phyloP scores from a whole-genome alignment of 2,113 vertebrate species.

The Calidris pygmaea region DNA sequence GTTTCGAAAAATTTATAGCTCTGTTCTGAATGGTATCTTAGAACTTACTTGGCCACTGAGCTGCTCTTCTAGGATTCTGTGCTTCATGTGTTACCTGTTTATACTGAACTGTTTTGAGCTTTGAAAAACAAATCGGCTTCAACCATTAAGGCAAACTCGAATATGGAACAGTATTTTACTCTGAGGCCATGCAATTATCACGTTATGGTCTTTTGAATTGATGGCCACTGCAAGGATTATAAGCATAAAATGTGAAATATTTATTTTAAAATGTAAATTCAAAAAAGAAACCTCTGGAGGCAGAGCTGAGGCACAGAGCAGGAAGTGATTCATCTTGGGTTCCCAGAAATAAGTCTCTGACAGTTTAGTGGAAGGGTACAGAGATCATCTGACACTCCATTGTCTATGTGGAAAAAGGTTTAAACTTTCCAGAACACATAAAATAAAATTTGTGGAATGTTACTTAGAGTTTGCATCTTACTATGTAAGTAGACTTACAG shows the following conservation, averaged over 20 bases:
- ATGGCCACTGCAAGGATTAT: not conserved
- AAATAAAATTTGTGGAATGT: not conserved
- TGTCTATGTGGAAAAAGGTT: not conserved
- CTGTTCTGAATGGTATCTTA: not conserved
- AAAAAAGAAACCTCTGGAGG: not conserved
- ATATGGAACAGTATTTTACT: not conserved
- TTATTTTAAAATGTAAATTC: not conserved
- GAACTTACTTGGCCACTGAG: not conserved
- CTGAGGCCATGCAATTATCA: not conserved
- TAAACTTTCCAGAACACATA: not conserved
- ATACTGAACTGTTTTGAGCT: not conserved
- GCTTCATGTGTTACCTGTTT: not conserved
- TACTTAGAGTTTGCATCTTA: not conserved
- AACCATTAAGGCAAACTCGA: not conserved
- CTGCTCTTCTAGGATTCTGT: not conserved
- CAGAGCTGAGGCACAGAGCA: fast-evolving
- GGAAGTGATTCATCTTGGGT: not conserved
- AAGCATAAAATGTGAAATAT: not conserved
- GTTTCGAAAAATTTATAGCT: not conserved
- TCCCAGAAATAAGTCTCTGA: not conserved
- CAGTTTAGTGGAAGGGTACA: not conserved
- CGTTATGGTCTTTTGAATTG: not conserved
- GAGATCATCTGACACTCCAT: not conserved
- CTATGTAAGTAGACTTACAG: not conserved
- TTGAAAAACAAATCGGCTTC: not conserved